Evolutionary conservation across 2,888 invertebrate species (phyloP).

Genomic region (Erpobdella octoculata): DNA sequence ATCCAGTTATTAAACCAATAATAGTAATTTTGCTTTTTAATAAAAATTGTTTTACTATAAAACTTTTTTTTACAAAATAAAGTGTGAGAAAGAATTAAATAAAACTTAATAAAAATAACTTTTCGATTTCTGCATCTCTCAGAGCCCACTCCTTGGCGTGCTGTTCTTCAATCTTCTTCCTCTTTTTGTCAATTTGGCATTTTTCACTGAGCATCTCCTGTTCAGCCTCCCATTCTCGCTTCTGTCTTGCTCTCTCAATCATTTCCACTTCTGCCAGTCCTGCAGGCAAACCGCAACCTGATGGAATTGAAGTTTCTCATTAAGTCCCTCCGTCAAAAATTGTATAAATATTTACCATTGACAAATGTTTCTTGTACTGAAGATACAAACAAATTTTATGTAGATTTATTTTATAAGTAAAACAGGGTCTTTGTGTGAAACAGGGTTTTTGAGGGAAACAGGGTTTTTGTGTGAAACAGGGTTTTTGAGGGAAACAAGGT

Average conservation of each 20-base stretch:
- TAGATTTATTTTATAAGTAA: too few relatives aligned
- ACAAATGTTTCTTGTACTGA: too few relatives aligned
- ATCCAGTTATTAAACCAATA: not conserved
- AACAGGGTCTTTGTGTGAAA: too few relatives aligned
- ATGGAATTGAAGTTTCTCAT: too few relatives aligned
- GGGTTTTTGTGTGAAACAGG: too few relatives aligned
- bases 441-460: too few relatives aligned
- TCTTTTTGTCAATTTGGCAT: slow-evolving; percentile 59
- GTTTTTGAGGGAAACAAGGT: too few relatives aligned
- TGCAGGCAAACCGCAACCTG: slow-evolving; percentile 60
- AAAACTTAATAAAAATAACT: not conserved
- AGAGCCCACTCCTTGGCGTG: slow-evolving; percentile 76
- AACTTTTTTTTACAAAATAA: not conserved
- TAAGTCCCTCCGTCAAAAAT: too few relatives aligned
- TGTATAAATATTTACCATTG: too few relatives aligned
- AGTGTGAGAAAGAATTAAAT: not conserved
- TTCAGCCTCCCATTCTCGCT: slow-evolving; percentile 60
- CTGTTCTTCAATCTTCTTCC: slow-evolving; percentile 67
- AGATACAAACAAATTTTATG: too few relatives aligned
- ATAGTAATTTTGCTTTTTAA: not conserved
- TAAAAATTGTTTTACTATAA: not conserved
- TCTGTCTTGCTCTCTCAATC: slow-evolving; percentile 64
- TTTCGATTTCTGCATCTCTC: slow-evolving; percentile 56
- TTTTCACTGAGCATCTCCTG: slow-evolving; percentile 57
- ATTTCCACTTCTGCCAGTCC: slow-evolving; percentile 60